Conservation (phyloP, 1,140 invertebrate genomes). For the Lordiphosa clarofinis region DNA sequence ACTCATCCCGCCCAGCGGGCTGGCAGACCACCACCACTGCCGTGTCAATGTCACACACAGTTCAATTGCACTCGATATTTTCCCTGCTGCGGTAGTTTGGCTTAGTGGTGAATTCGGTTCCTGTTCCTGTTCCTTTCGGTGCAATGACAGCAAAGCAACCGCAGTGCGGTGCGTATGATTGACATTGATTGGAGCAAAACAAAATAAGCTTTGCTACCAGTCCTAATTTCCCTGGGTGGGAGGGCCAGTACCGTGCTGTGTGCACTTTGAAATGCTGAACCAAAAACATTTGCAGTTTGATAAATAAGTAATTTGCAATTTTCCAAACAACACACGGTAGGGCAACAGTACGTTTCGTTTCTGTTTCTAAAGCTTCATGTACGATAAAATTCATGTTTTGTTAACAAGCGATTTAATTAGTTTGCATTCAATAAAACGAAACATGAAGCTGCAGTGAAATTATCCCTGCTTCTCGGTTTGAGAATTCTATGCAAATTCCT, state of each 20-base stretch:
- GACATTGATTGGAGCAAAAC: constrained; percentile 37
- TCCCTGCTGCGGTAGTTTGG: neutral
- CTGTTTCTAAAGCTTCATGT: neutral
- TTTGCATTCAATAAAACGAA: no score
- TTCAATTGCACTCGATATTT: no score
- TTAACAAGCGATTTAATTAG: no score
- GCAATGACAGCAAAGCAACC: constrained; percentile 19
- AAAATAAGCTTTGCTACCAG: constrained; percentile 21
- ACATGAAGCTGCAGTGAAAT: no score
- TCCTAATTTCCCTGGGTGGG: neutral
- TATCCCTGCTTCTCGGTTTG: no score
- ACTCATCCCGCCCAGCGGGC: no score
- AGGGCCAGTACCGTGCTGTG: constrained; percentile 12
- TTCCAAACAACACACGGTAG: constrained; percentile 31
- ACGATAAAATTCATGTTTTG: no score
- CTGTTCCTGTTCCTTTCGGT: constrained; percentile 1
- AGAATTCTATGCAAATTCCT: no score
- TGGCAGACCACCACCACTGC: no score
- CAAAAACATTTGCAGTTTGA: constrained; percentile 49
- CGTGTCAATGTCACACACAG: no score
- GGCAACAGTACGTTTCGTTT: constrained; percentile 1
- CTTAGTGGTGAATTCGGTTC: constrained; percentile 14
- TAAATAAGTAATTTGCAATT: constrained; percentile 53
- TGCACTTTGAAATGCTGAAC: constrained; percentile 39
- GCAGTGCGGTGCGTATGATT: constrained; percentile 42